Base-by-base conservation (phyloP, 2,888 invertebrate genomes). In the Proisotoma minuta region DNA sequence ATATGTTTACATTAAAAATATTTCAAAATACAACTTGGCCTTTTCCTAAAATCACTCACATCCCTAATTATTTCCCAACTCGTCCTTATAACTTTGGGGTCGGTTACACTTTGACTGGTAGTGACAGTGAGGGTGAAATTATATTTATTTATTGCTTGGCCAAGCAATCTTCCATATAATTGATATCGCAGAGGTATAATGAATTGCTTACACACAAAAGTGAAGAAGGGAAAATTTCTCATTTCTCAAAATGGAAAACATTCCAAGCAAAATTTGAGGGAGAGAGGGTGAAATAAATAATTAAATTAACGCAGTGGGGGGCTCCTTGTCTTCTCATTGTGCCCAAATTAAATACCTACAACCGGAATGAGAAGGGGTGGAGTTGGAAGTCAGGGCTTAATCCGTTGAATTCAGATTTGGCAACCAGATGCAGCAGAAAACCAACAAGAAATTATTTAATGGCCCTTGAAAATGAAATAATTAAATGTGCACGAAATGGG, bases 231-330 rank as follows among this genome's bases (percentile, higher is more conserved):
- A n/a, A n/a, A n/a, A n/a, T n/a, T n/a, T n/a, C n/a, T n/a, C n/a
- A n/a, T n/a, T 34, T 15, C 43, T 43, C 10, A 10, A 20, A 20
- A 15, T 43, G 43, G 43, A 43, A 43, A 43, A 18, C 18, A 20
- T 15, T 43, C 15, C 43, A 5, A 12, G 43, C 5, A 5, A 15
- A 4, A 4, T 43, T 18, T 43, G 43, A n/a, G 43, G 43, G 18
- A 43, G 18, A n/a, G 43, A 43, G 18, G 43, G 43, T 15, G 43
- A 43, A 43, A 43, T 43, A 43, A 43, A 43, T 43, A 43, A 43
- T 43, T 43, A 43, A 43, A 43, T 43, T 43, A 43, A 43, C 43
- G 20, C 43, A 43, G 43, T 12, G 43, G 43, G 43, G 15, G 43
- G 43, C 15, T 34, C 15, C 18, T 12, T 43, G 43, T 12, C 43